These are phyloP conservation scores for Tinamus guttatus DNA, from an alignment of 2,113 vertebrate species.

Conservation along the genomic window DNA sequence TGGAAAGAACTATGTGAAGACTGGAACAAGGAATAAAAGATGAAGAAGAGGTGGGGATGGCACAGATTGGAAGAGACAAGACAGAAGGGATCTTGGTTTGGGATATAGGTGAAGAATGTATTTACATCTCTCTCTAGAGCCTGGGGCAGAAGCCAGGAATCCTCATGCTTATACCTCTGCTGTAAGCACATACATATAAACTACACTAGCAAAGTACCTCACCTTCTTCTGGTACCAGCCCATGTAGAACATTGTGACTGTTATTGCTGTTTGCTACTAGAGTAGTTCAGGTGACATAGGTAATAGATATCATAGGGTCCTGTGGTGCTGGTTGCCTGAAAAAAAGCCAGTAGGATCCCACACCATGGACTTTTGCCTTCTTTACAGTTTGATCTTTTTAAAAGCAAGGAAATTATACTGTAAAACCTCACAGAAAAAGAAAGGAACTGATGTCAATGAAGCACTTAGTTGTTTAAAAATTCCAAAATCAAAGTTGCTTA, in stretches of 20 bases:
- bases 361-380: neutral
- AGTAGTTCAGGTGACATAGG: neutral
- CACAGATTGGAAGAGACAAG: neutral
- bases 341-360: neutral
- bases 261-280: neutral
- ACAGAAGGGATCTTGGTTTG: constrained; percentile 2
- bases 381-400: constrained; percentile 23
- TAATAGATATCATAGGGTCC: neutral
- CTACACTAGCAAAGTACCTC: neutral
- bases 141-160: neutral
- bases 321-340: neutral
- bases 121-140: neutral
- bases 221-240: neutral
- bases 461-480: constrained; percentile 26
- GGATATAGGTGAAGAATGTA: neutral
- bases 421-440: neutral
- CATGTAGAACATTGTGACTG: neutral
- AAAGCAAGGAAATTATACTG: constrained; percentile 17
- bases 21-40: neutral
- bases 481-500: constrained; percentile 6
- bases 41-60: neutral
- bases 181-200: neutral
- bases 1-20: constrained; percentile 4
- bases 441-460: constrained; percentile 32
- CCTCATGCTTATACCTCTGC: neutral